Evolutionary conservation across 2,113 vertebrate genomes (phyloP).

Genomic region (Myrmecophaga tridactyla): DNA sequence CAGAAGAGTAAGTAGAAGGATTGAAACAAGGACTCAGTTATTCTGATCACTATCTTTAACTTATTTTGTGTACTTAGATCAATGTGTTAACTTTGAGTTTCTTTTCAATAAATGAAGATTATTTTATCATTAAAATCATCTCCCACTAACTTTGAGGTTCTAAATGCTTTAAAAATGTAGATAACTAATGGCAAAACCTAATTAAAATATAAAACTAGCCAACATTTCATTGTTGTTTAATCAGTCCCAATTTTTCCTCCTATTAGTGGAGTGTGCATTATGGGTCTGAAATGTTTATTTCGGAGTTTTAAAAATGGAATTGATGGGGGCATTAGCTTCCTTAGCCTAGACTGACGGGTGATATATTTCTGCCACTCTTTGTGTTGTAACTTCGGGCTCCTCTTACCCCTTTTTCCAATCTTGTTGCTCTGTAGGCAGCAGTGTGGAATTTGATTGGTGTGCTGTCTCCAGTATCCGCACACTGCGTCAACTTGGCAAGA

Average conservation of each 20-base stretch:
- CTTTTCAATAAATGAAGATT: background rate
- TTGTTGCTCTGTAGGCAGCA: constrained; percentile 89
- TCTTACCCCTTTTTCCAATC: background rate
- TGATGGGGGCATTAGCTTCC: constrained; percentile 35
- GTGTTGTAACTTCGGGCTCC: constrained; percentile 6
- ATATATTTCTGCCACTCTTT: background rate
- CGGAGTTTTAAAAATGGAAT: constrained; percentile 43
- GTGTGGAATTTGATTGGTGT: constrained; percentile 98
- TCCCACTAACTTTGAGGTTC: background rate
- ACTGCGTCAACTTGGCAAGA: constrained; percentile 91
- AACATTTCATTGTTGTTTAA: background rate
- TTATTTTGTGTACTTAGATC: background rate
- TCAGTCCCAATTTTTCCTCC: background rate
- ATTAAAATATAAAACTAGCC: background rate
- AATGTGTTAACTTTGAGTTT: background rate
- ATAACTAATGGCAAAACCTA: background rate
- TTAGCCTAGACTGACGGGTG: constrained; percentile 24
- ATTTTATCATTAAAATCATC: background rate
- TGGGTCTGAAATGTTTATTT: background rate
- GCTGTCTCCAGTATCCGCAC: constrained; percentile 95
- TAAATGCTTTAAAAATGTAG: background rate
- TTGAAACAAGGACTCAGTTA: background rate
- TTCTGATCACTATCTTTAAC: background rate
- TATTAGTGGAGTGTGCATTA: background rate
- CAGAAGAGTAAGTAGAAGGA: background rate